phyloP scores from a whole-genome alignment of 2,113 vertebrate genomes.

The Oreotrochilus melanogaster region DNA sequence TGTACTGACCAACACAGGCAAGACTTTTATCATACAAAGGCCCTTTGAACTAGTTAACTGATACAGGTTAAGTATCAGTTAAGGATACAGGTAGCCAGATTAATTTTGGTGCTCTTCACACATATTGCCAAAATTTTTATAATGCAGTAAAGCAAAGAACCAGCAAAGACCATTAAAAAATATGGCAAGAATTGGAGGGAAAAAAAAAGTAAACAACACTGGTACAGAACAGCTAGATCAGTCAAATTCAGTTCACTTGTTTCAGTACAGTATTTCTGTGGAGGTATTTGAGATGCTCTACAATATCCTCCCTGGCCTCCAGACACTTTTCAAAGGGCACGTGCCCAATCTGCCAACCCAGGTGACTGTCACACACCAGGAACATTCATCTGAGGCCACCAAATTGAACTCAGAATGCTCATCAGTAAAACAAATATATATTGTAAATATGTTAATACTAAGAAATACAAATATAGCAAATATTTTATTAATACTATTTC shows the following conservation, averaged over 20 bases:
- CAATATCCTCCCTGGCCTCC: not conserved
- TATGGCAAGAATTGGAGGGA: not conserved
- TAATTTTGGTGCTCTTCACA: not conserved
- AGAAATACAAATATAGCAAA: not conserved
- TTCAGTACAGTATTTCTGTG: not conserved
- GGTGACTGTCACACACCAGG: too few species aligned
- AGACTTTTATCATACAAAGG: not conserved
- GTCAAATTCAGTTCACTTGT: not conserved
- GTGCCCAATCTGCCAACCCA: fast-evolving
- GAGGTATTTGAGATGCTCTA: not conserved
- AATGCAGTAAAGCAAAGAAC: not conserved
- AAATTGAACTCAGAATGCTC: not conserved
- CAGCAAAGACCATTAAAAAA: not conserved
- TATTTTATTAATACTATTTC: not conserved
- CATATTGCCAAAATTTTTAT: not conserved
- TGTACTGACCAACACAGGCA: not conserved
- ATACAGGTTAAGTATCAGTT: not conserved
- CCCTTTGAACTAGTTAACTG: not conserved
- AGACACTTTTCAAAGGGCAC: not conserved
- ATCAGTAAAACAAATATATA: not conserved
- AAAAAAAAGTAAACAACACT: not conserved
- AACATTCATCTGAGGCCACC: not conserved
- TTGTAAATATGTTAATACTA: not conserved
- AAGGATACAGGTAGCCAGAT: not conserved
- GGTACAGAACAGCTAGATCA: not conserved